phyloP scores from a whole-genome alignment of 2,113 vertebrate species.

The Otocyon megalotis region DNA sequence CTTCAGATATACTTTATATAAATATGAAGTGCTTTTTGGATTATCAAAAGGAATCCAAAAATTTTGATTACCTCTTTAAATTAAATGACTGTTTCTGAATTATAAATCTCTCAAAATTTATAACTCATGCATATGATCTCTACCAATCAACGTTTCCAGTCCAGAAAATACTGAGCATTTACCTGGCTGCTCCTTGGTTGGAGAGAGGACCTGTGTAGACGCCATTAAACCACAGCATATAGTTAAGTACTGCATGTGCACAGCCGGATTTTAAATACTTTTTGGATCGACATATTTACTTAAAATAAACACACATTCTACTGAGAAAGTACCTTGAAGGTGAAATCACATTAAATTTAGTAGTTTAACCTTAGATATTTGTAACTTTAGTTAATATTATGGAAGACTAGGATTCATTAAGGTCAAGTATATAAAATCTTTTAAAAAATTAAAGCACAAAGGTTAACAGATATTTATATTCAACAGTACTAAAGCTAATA shows the following conservation, averaged over 20 bases:
- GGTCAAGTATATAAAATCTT: background rate
- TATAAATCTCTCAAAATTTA: background rate
- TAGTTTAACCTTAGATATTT: background rate
- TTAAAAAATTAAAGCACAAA: background rate
- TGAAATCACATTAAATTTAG: background rate
- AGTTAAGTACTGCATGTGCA: background rate
- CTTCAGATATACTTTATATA: conserved; percentile 5
- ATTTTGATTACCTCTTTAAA: conserved; percentile 1
- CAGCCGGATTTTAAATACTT: background rate
- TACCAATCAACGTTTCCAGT: background rate
- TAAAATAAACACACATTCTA: background rate
- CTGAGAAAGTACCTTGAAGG: background rate
- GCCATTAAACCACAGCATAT: background rate
- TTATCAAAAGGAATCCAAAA: conserved; percentile 20
- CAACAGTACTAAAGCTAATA: background rate
- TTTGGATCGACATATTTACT: background rate
- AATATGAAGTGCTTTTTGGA: background rate
- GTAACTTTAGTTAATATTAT: background rate
- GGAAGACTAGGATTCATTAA: background rate
- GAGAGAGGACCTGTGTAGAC: background rate
- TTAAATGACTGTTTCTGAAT: conserved; percentile 27
- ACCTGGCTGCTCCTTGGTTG: background rate
- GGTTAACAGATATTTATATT: background rate
- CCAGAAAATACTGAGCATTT: background rate
- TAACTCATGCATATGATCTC: background rate